These are phyloP conservation scores for Phytoseiulus persimilis DNA, from an alignment of 2,888 invertebrate species.

Conservation along the genomic window DNA sequence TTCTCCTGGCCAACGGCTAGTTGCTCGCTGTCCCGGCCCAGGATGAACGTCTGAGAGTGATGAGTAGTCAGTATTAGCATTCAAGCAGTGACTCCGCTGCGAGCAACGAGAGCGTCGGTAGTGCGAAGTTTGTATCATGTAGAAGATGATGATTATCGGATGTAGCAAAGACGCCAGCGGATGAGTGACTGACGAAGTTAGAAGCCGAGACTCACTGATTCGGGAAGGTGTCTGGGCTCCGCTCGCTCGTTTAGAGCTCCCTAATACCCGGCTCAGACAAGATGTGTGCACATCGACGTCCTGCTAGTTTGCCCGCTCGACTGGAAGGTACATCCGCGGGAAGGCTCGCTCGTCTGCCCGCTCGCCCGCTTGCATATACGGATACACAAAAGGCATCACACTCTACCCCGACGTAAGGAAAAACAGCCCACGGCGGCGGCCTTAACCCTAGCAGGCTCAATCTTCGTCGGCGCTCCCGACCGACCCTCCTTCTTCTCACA, in stretches of 20 bases:
- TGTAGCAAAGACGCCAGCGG: not conserved
- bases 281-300: not conserved
- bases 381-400: not conserved
- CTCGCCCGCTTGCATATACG: not conserved
- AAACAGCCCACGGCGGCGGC: not conserved
- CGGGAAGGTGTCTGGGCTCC: not conserved
- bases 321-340: not conserved
- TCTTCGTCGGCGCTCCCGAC: not conserved
- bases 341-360: not conserved
- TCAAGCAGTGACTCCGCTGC: too few species aligned
- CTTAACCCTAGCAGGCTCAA: not conserved
- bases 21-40: too few species aligned
- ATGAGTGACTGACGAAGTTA: not conserved
- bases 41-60: too few species aligned
- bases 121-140: too few species aligned
- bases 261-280: not conserved
- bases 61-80: too few species aligned
- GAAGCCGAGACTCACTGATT: not conserved
- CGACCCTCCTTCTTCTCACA: not conserved
- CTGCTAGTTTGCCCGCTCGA: not conserved
- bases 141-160: too few species aligned
- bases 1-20: too few species aligned
- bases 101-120: too few species aligned
- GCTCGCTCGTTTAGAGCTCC: not conserved
- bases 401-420: not conserved